These are phyloP conservation scores for Drosophila navojoa DNA, from an alignment of 1,140 invertebrate genomes.

Conservation along the genomic window DNA sequence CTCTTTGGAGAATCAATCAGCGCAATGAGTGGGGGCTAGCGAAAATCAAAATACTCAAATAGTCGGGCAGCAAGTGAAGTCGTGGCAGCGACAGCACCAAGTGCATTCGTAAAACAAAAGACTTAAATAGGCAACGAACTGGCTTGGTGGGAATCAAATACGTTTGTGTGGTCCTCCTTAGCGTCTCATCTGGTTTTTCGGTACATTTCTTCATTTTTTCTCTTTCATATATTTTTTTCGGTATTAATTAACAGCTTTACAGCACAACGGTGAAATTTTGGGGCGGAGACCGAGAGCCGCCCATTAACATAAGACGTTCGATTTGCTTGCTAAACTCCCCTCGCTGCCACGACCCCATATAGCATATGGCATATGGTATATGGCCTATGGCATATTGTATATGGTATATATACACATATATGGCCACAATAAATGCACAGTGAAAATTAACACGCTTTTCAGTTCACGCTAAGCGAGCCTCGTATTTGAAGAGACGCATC, in stretches of 20 bases:
- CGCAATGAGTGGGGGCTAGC: slow-evolving; percentile 43
- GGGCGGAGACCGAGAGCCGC: slow-evolving; percentile 46
- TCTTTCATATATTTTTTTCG: not conserved
- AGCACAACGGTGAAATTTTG: slow-evolving; percentile 77
- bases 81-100: slow-evolving; percentile 31
- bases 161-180: slow-evolving; percentile 60
- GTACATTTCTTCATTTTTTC: slow-evolving; percentile 42
- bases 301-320: slow-evolving; percentile 78
- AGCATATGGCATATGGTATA: no score
- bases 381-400: no score
- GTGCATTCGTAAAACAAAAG: slow-evolving; percentile 49
- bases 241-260: slow-evolving; percentile 81
- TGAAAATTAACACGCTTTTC: slow-evolving; percentile 82
- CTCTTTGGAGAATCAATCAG: slow-evolving; percentile 48
- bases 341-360: slow-evolving; percentile 4
- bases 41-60: slow-evolving; percentile 35
- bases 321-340: slow-evolving; percentile 48
- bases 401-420: slow-evolving; percentile 26
- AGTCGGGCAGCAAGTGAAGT: slow-evolving; percentile 34
- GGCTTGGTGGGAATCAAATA: slow-evolving; percentile 62
- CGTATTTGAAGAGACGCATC: slow-evolving; percentile 27
- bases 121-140: slow-evolving; percentile 47
- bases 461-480: slow-evolving; percentile 67
- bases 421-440: slow-evolving; percentile 75
- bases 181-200: slow-evolving; percentile 53